Conservation (phyloP, 2,113 vertebrate species). For the Lonchura striata region DNA sequence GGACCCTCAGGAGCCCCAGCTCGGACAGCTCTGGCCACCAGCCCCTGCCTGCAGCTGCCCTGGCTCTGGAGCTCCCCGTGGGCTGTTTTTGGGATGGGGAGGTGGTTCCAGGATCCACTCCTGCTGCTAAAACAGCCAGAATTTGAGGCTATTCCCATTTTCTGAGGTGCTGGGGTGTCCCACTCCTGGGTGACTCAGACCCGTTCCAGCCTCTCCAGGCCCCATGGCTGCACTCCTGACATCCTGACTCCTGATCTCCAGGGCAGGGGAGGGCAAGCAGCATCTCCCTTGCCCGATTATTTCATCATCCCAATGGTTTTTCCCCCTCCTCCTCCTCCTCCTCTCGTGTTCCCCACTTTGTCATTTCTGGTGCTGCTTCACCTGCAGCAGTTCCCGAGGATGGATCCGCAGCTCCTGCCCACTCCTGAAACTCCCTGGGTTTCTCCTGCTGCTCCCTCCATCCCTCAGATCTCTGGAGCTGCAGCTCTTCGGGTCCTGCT, state of each 20-base stretch:
- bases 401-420: background rate
- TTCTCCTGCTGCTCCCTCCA: background rate
- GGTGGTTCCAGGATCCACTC: background rate
- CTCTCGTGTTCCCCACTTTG: background rate
- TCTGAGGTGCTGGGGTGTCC: background rate
- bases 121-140: background rate
- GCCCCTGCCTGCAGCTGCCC: background rate
- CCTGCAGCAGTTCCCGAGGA: background rate
- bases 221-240: background rate
- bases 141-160: background rate
- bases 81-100: background rate
- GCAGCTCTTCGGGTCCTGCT: fast-evolving
- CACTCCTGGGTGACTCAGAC: background rate
- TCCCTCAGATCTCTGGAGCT: background rate
- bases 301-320: background rate
- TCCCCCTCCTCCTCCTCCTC: background rate
- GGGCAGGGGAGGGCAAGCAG: background rate
- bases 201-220: background rate
- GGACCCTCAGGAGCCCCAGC: fast-evolving
- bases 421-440: background rate
- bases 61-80: background rate
- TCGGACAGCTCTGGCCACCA: background rate
- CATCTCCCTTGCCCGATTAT: background rate
- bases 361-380: background rate
- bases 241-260: background rate